Evolutionary conservation across 2,797 vertebrate genomes (phyloP).

Genomic region (Mormyrus hasselquistii): DNA sequence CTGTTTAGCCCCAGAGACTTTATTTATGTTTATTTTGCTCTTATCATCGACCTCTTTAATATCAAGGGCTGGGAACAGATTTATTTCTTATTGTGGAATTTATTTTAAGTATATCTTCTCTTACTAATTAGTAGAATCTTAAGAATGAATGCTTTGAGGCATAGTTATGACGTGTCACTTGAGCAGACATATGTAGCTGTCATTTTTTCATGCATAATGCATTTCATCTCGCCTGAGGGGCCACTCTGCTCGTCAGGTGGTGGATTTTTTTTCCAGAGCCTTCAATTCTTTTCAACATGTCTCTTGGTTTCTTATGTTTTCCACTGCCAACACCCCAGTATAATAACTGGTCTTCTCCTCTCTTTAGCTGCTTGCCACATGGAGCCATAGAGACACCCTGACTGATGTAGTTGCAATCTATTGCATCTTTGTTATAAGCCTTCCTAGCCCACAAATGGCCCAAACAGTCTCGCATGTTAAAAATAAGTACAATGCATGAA

Average conservation of each 20-base stretch:
- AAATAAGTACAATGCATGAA: neutral
- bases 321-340: neutral
- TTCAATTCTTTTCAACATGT: neutral
- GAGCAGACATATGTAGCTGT: neutral
- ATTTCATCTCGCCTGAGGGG: neutral
- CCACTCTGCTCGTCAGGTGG: neutral
- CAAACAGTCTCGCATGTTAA: neutral
- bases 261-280: neutral
- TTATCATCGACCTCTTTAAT: neutral
- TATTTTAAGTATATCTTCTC: constrained; percentile 1
- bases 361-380: neutral
- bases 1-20: constrained; percentile 3
- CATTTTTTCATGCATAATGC: constrained; percentile 16
- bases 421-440: neutral
- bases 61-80: neutral
- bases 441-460: neutral
- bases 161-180: neutral
- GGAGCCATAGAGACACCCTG: neutral
- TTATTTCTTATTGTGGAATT: constrained; percentile 15
- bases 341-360: neutral
- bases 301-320: neutral
- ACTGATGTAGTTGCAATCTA: neutral
- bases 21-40: constrained; percentile 12
- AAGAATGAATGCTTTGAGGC: neutral
- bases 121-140: constrained; percentile 4